Base-by-base conservation (phyloP, 2,888 invertebrate species). In the Amphipyra berbera region DNA sequence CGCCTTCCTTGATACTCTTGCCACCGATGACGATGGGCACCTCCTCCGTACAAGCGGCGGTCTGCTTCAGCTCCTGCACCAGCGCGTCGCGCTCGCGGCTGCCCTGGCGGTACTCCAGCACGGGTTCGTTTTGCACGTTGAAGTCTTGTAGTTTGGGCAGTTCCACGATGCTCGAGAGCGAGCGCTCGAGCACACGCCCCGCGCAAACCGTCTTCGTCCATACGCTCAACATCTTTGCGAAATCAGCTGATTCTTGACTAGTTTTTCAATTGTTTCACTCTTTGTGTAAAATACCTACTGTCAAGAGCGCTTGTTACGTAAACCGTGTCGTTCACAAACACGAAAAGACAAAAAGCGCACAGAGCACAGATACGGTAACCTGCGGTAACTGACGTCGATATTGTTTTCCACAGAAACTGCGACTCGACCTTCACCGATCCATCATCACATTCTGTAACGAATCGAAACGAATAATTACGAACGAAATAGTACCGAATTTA, bases 1-100 rank as follows among this genome's bases (percentile, higher is more conserved):
- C 95, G 64, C 97, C 96, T 0, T 98, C 97, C 79, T 96, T 96
- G 78, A 97, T 96, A 86, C 97, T 97, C 90, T 99, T 96, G 76
- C 97, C 97, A n/a, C 99, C 99, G 87, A 99, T 98, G n/a, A 99
- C 96, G 86, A 99, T 97, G 8, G 99, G 99, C 65, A 99, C 96
- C 76, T 99, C 99, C 84, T 97, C 97, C 62, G 96, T 96, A 60
- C 95, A 94, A 27, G 93, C 90, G 10, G 96, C 94, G 72, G 96
- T 96, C 65, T 96, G 93, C 67, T 96, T 93, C 44, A 99, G 90
- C 47, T 97, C 97, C 52, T 95, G 95, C 74, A 96, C 96, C 37
- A 99, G 92, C 47, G 96, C 96, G 53, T 93, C 89, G 61, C 98
- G 96, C 91, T 99, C 99, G 58, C 95, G 90, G 70, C 98, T 98